These are phyloP conservation scores for Cyprinus carpio DNA, from an alignment of 2,113 vertebrate genomes.

Conservation along the genomic window DNA sequence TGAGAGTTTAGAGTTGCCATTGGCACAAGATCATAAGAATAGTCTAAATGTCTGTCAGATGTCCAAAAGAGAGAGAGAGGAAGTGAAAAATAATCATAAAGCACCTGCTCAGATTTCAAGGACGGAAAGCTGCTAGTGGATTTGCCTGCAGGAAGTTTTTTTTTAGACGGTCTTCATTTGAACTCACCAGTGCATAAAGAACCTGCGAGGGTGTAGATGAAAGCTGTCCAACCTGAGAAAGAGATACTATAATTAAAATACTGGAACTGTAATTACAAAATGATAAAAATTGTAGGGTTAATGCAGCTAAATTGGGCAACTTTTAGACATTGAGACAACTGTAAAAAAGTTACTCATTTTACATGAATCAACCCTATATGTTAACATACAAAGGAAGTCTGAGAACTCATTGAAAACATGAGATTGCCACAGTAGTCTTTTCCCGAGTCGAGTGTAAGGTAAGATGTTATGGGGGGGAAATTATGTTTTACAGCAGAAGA, in stretches of 20 bases:
- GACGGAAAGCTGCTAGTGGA: slow-evolving; percentile 7
- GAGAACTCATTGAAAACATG: not conserved
- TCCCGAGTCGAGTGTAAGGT: not conserved
- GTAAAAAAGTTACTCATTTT: not conserved
- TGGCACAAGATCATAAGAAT: slow-evolving; percentile 59
- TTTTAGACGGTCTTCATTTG: slow-evolving; percentile 32
- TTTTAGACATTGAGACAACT: too few species aligned
- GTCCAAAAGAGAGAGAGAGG: slow-evolving; percentile 33
- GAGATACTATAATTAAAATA: slow-evolving; percentile 38
- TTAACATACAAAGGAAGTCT: not conserved
- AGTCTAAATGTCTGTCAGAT: slow-evolving; percentile 44
- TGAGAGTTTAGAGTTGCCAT: slow-evolving; percentile 44
- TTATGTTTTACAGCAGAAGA: not conserved
- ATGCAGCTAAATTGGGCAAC: not conserved
- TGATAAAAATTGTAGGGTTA: not conserved
- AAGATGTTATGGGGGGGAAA: not conserved
- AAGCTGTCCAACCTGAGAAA: slow-evolving; percentile 76
- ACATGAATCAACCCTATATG: not conserved
- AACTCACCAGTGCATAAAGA: slow-evolving; percentile 73
- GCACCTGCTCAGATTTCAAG: slow-evolving; percentile 34
- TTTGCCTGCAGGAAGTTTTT: not conserved
- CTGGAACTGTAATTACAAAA: not conserved
- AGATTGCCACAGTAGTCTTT: not conserved
- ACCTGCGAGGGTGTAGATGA: slow-evolving; percentile 78
- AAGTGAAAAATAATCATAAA: slow-evolving; percentile 42